Conservation (phyloP, 2,888 invertebrate species). For the Andrena minutula region DNA sequence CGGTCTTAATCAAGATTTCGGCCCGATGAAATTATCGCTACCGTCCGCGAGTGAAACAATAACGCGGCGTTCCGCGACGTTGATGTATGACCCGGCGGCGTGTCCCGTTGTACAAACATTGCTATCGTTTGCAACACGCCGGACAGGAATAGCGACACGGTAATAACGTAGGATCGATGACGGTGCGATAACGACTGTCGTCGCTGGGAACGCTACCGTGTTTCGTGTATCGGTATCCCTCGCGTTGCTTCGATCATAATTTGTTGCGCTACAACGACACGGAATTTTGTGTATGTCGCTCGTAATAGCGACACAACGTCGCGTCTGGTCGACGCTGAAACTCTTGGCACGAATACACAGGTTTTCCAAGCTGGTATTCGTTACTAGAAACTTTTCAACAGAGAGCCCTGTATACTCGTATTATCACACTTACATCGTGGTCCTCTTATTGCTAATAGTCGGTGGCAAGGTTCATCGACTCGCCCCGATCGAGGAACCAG, state of each 20-base stretch:
- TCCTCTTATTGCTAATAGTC: background rate
- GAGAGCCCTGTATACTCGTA: too few species aligned
- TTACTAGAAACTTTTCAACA: too few species aligned
- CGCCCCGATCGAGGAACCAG: background rate
- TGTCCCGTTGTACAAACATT: constrained; percentile 29
- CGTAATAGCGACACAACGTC: background rate
- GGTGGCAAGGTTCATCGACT: background rate
- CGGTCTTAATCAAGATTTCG: constrained; percentile 60
- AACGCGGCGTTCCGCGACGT: constrained; percentile 20
- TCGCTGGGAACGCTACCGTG: constrained; percentile 19
- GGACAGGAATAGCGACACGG: constrained; percentile 10
- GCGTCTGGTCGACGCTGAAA: background rate
- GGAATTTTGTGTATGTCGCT: background rate
- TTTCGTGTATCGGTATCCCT: constrained; percentile 17
- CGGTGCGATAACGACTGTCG: constrained; percentile 41
- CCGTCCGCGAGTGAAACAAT: constrained; percentile 11
- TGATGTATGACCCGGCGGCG: constrained; percentile 38
- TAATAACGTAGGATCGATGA: constrained; percentile 46
- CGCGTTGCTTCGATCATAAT: constrained; percentile 28
- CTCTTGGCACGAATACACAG: background rate
- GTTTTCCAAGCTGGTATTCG: background rate
- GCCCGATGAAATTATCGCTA: constrained; percentile 48
- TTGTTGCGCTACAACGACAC: constrained; percentile 22
- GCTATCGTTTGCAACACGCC: constrained; percentile 27
- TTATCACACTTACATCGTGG: background rate